Conservation (phyloP, 2,113 vertebrate species). For the Oryctolagus cuniculus region DNA sequence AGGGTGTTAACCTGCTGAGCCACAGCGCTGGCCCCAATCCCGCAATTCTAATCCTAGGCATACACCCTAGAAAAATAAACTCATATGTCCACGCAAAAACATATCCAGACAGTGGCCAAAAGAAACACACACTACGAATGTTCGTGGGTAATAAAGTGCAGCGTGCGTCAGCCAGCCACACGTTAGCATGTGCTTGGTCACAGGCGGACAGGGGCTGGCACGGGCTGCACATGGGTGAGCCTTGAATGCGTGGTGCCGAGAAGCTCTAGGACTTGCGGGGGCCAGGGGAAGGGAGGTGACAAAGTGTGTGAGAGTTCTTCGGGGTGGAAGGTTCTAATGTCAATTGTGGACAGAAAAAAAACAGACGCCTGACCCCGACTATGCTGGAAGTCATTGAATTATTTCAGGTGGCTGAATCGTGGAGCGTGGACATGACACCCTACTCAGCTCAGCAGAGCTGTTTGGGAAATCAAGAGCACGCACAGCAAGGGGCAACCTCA, state of each 20-base stretch:
- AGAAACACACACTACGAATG: neutral
- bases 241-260: neutral
- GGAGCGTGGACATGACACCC: neutral
- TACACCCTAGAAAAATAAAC: neutral
- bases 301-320: neutral
- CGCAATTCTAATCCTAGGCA: neutral
- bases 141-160: neutral
- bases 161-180: too few species aligned
- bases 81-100: neutral
- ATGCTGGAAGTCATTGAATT: neutral
- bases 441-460: too few species aligned
- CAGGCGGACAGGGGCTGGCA: too few species aligned
- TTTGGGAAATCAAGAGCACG: too few species aligned
- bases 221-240: accelerated
- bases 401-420: neutral
- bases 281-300: neutral
- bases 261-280: neutral
- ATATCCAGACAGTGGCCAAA: neutral
- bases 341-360: neutral
- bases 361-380: neutral
- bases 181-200: too few species aligned
- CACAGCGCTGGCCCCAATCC: too few species aligned
- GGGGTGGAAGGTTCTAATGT: neutral
- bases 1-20: too few species aligned
- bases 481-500: accelerated